Percentiles rank a stretch among this genome's conserved stretches.
These are phyloP conservation scores for Epinotia ramella DNA, from an alignment of 2,888 invertebrate species.

Conservation along the genomic window DNA sequence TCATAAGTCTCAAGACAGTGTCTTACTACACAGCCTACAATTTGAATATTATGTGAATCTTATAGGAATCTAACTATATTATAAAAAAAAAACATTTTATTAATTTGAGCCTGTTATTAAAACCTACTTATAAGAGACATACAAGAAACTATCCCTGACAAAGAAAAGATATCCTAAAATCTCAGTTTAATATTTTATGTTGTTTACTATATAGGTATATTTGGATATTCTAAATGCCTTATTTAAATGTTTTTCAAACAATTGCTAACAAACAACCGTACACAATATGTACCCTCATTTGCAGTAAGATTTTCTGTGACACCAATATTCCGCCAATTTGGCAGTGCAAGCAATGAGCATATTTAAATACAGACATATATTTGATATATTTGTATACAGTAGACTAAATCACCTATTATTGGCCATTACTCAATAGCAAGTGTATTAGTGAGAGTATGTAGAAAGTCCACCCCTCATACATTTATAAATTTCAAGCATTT, in stretches of 20 bases:
- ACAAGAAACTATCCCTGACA: too few relatives aligned
- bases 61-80: slow-evolving; percentile 19
- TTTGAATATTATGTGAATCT: slow-evolving; percentile 5
- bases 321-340: too few relatives aligned
- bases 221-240: background rate
- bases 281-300: background rate
- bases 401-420: background rate
- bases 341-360: too few relatives aligned
- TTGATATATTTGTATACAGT: too few relatives aligned
- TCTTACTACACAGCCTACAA: slow-evolving; percentile 9
- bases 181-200: too few relatives aligned
- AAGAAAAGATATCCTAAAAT: too few relatives aligned
- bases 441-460: background rate
- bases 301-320: background rate
- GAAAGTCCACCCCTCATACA: background rate
- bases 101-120: too few relatives aligned
- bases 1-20: slow-evolving; percentile 22
- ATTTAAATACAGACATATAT: too few relatives aligned
- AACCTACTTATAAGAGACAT: too few relatives aligned
- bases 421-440: background rate
- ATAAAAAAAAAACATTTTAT: background rate
- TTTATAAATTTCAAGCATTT: too few relatives aligned
- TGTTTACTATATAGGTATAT: too few relatives aligned
- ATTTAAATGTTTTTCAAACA: background rate
- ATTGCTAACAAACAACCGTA: background rate